Conservation (phyloP, 2,797 vertebrate species). For the Heliangelus exortis region DNA sequence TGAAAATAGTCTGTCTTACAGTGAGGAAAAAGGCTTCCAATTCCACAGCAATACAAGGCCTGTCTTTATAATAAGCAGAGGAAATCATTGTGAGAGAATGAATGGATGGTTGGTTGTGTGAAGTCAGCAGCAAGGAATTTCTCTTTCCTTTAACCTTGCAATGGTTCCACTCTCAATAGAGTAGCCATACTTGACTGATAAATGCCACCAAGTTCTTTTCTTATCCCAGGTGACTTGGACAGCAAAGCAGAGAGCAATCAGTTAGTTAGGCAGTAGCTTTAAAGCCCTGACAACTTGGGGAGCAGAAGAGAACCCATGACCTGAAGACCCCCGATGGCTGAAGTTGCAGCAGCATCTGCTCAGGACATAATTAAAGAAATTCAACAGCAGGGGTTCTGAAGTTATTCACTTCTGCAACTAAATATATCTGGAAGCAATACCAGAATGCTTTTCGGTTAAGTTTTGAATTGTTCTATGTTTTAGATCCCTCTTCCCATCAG, state of each 20-base stretch:
- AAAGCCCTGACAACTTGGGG: slow-evolving; percentile 2
- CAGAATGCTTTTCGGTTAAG: background rate
- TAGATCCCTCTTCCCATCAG: slow-evolving; percentile 3
- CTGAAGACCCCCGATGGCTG: background rate
- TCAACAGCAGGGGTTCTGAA: slow-evolving; percentile 17
- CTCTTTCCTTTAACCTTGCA: background rate
- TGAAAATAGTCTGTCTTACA: slow-evolving; percentile 13
- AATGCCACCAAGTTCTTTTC: background rate
- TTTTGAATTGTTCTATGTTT: background rate
- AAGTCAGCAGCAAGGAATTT: background rate
- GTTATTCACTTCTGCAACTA: background rate
- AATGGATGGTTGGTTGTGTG: background rate
- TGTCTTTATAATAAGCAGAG: background rate
- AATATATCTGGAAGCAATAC: background rate
- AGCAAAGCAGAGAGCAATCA: background rate
- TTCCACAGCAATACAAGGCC: background rate
- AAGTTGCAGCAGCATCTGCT: slow-evolving; percentile 19
- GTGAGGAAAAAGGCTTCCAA: background rate
- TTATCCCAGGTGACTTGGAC: background rate
- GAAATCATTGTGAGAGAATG: background rate
- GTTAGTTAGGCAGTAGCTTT: background rate
- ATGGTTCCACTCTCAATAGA: background rate
- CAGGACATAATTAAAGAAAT: background rate
- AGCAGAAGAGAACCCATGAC: slow-evolving; percentile 6
- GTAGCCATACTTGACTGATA: slow-evolving; percentile 14